phyloP scores from a whole-genome alignment of 1,140 invertebrate species.

The Cryptotermes secundus region DNA sequence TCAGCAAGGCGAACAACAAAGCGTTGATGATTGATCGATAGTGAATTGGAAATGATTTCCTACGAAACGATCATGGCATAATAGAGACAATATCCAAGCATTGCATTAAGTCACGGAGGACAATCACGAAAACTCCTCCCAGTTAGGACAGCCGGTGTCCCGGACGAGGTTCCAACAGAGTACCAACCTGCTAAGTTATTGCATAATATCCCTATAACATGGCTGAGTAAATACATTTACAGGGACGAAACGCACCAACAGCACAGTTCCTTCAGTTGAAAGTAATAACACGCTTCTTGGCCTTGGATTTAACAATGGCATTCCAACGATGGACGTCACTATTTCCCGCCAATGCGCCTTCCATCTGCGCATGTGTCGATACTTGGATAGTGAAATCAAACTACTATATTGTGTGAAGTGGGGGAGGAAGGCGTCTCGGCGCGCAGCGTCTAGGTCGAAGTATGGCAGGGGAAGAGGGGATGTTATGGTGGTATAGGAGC shows the following conservation, averaged over 20 bases:
- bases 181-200: too few relatives aligned
- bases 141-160: too few relatives aligned
- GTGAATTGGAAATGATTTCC: too few relatives aligned
- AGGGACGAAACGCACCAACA: neutral
- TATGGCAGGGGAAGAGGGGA: neutral
- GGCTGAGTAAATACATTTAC: too few relatives aligned
- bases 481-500: neutral
- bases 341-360: slow-evolving; percentile 27
- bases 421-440: neutral
- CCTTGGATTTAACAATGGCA: neutral
- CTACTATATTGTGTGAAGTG: neutral
- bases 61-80: too few relatives aligned
- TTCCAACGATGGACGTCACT: neutral
- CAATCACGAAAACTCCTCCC: too few relatives aligned
- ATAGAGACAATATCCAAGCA: too few relatives aligned
- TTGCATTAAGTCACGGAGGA: too few relatives aligned
- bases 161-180: too few relatives aligned
- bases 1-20: too few relatives aligned
- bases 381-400: neutral
- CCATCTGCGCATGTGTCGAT: slow-evolving; percentile 21
- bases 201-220: too few relatives aligned
- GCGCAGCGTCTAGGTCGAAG: neutral
- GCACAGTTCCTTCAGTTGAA: neutral
- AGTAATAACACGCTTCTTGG: neutral
- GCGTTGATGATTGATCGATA: too few relatives aligned